phyloP scores from a whole-genome alignment of 2,113 vertebrate genomes.

The Haliaeetus leucogaster region DNA sequence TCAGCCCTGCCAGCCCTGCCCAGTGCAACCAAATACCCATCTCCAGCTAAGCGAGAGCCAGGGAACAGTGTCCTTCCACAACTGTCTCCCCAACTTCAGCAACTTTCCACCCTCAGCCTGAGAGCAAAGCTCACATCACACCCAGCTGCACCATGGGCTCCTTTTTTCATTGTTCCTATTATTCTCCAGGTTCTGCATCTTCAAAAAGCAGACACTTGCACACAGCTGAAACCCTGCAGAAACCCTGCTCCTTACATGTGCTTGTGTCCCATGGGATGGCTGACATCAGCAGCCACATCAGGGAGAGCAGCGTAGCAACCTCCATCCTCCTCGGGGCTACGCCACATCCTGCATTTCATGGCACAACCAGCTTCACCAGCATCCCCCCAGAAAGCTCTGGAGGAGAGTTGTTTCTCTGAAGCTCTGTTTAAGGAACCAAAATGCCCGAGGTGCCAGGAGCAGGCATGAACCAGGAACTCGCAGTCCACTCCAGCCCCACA shows the following conservation, averaged over 20 bases:
- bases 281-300: not conserved
- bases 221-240: not conserved
- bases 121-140: not conserved
- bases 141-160: not conserved
- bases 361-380: not conserved
- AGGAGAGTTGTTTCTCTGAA: not conserved
- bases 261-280: not conserved
- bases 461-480: not conserved
- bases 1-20: not conserved
- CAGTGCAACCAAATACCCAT: rapidly evolving
- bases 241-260: not conserved
- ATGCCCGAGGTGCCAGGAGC: not conserved
- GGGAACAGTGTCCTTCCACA: not conserved
- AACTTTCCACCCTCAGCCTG: not conserved
- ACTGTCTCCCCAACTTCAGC: not conserved
- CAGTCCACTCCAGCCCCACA: rapidly evolving
- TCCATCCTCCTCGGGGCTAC: not conserved
- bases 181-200: not conserved
- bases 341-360: not conserved
- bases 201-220: not conserved
- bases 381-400: not conserved
- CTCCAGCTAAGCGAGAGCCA: not conserved
- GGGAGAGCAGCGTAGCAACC: not conserved
- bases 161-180: not conserved
- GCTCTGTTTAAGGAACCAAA: not conserved